These are phyloP conservation scores for Gastracanthus pulcherrimus DNA, from an alignment of 2,888 invertebrate genomes.

Conservation along the genomic window DNA sequence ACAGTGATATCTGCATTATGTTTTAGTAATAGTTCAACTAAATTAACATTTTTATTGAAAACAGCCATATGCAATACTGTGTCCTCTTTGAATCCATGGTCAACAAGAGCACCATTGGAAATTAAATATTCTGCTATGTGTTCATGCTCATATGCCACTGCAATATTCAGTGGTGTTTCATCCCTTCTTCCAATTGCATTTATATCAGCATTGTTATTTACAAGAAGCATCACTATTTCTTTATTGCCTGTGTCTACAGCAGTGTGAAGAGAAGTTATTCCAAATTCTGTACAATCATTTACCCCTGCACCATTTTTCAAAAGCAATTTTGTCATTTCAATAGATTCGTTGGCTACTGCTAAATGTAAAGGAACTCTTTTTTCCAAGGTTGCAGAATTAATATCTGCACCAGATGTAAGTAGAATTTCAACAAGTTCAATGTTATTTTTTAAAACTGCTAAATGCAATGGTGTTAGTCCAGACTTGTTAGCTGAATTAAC, in stretches of 20 bases:
- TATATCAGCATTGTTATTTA: constrained; percentile 35
- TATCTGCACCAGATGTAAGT: constrained; percentile 20
- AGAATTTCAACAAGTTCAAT: constrained; percentile 3
- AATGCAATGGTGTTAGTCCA: constrained; percentile 36
- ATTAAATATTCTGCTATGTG: constrained; percentile 24
- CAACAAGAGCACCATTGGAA: constrained; percentile 17
- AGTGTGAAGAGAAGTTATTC: constrained; percentile 25
- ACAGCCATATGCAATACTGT: constrained; percentile 29
- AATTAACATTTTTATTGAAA: constrained; percentile 10
- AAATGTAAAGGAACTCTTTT: constrained; percentile 11
- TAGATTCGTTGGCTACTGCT: not conserved
- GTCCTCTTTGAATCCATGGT: constrained; percentile 6
- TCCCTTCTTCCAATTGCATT: constrained; percentile 34
- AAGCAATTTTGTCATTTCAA: constrained; percentile 7
- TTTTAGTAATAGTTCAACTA: constrained; percentile 22
- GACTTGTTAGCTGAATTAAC: constrained; percentile 25
- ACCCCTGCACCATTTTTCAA: constrained; percentile 21
- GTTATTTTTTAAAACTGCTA: constrained; percentile 33
- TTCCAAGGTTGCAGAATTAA: constrained; percentile 8
- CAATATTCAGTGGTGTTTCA: constrained; percentile 41
- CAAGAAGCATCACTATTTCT: constrained; percentile 27
- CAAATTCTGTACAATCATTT: not conserved
- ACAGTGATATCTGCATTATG: constrained; percentile 18
- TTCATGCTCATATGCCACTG: constrained; percentile 35
- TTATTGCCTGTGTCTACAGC: constrained; percentile 28